Evolutionary conservation across 2,888 invertebrate species (phyloP), one percentile per base, ranked within the genome.

Genomic region (Meganola albula): DNA sequence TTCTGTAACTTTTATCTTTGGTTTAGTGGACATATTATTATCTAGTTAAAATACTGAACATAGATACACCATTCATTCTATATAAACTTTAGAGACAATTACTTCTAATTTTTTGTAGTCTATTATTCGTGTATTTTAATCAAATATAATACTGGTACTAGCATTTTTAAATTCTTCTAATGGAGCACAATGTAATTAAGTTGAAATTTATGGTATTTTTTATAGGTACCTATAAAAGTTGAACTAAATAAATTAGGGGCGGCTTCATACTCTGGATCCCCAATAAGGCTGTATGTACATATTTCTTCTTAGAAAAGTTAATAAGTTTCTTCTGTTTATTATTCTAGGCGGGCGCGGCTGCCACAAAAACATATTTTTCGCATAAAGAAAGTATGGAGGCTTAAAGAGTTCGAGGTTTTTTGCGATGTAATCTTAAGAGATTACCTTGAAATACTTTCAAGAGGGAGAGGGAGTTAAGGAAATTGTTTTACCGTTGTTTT

Each of bases 371-470:
- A 70, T 64, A 71, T 72, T 77, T 74, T 69, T 63, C 64, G 62
- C 69, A 65, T 68, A 74, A 76, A 74, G 67, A 71, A 78, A 78
- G 74, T 71, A 71, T 68, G 63, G 62, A 60, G 63, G 64, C 70
- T 78, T 72, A 72, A 77, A 20, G 72, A 67, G 73, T 66, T 75
- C 79, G 59, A 61, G 63, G 63, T 68, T 77, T 75, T 74, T 68
- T 65, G 53, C 58, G 58, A 64, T 71, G 71, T 73, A 74, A 77
- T 78, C 75, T 75, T 65, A 65, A 66, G 63, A 74, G 76, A 80
- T 83, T 79, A 79, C 73, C 63, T 66, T 68, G 62, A 70, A 76
- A 75, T 71, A 72, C 69, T 74, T 76, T 67, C 49, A 61, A 56
- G 68, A 59, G 67, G 68, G 66, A 59, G 58, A 59, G 49, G 48